Base-by-base conservation (phyloP, 2,888 invertebrate genomes). In the Formica aserva region DNA sequence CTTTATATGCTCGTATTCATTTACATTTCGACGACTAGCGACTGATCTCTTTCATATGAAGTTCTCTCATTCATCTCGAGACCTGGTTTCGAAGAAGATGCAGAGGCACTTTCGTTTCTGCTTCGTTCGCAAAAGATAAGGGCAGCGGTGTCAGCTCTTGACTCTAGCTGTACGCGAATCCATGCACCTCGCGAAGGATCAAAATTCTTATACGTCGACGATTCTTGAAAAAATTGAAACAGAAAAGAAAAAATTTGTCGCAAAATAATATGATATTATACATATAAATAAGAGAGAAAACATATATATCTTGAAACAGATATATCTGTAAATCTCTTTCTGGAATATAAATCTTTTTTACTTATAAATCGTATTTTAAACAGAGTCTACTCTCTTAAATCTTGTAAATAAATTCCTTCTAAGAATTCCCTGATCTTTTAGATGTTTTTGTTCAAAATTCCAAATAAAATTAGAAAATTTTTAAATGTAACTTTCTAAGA, bases 41-140 rank as follows among this genome's bases (percentile, higher is more conserved):
- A 26, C 38, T 18, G 5, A 45, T 48, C 60, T 77, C 57, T 48
- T 15, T 67, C 29, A n/a, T 18, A 4, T 22, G 15, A 8, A 52
- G 38, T 35, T 71, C n/a, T 29, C 22, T 48, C 35, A 45, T 66
- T 77, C 66, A 66, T 72, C 80, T 32, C 62, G 26, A 60, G 18
- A 41, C 29, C 41, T 74, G 60, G 4, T 80, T 62, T 48, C 48
- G n/a, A 22, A 60, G 26, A 29, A 60, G 32, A 52, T 55, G 26
- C 80, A 45, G 41, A 38, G 15, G 18, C 69, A 48, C 72, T 72
- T 72, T 48, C 38, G 4, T 41, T 80, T 80, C 62, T 72, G 72
- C 80, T 48, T 72, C 45, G 72, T 62, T 11, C 48, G 80, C 80
- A n/a, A 80, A 80, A 80, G 48, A 72, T 72, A 72, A 80, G 60